Evolutionary conservation across 1,140 invertebrate species (phyloP).

Genomic region (Drosophila dunni): DNA sequence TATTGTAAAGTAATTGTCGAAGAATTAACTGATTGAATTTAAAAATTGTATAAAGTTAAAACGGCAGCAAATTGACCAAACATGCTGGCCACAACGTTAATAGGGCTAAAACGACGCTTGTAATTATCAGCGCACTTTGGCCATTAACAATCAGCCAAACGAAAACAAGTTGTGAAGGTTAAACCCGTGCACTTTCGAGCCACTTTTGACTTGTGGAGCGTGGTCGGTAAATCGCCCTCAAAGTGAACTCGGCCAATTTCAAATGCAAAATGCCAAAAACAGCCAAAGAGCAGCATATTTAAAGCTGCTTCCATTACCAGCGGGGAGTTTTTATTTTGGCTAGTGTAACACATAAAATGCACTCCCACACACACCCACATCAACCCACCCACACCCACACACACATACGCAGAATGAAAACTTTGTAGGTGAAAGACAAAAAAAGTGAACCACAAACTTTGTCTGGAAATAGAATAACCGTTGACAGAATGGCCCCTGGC

Average conservation of each 20-base stretch:
- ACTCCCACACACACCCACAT: slow-evolving; percentile 24
- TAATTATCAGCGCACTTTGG: slow-evolving; percentile 8
- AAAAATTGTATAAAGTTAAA: neutral
- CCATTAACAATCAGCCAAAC: slow-evolving; percentile 11
- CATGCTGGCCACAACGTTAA: slow-evolving; percentile 4
- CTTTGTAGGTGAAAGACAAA: slow-evolving; percentile 21
- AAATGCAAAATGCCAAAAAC: slow-evolving; percentile 29
- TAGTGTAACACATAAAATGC: slow-evolving; percentile 28
- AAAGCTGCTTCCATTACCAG: slow-evolving; percentile 39
- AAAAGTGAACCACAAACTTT: slow-evolving; percentile 38
- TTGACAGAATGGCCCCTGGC: slow-evolving; percentile 16
- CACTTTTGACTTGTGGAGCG: slow-evolving; percentile 48
- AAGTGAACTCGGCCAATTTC: slow-evolving; percentile 6
- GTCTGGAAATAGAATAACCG: slow-evolving; percentile 41
- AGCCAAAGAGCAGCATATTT: slow-evolving; percentile 19
- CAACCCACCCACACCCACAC: slow-evolving; percentile 21
- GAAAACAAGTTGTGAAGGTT: slow-evolving; percentile 33
- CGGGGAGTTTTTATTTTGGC: slow-evolving; percentile 8
- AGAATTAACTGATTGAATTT: slow-evolving; percentile 5
- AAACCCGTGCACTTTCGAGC: slow-evolving; percentile 42
- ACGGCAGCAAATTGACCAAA: neutral
- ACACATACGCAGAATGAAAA: slow-evolving; percentile 9
- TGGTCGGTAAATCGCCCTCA: neutral
- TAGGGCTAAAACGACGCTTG: slow-evolving; percentile 16
- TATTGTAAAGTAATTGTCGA: neutral